Evolutionary conservation across 2,113 vertebrate genomes (phyloP).

Genomic region (Pleuronectes platessa): DNA sequence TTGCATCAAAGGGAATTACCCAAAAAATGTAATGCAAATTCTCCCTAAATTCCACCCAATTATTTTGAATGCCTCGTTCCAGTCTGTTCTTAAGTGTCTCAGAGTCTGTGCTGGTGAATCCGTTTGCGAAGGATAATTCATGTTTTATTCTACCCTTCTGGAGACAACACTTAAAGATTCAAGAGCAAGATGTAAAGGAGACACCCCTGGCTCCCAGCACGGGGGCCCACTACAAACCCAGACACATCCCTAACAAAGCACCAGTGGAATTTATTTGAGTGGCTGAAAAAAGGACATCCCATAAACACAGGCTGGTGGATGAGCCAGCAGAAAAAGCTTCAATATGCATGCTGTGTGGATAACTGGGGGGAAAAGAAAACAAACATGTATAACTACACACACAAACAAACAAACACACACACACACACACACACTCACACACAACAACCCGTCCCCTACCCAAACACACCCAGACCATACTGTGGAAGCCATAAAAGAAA

Average conservation of each 20-base stretch:
- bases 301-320: slow-evolving; percentile 49
- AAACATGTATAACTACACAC: slow-evolving; percentile 29
- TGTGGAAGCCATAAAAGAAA: slow-evolving; percentile 48
- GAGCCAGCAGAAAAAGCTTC: slow-evolving; percentile 47
- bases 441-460: not conserved
- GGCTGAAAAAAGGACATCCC: slow-evolving; percentile 46
- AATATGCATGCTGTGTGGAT: slow-evolving; percentile 62
- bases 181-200: slow-evolving; percentile 50
- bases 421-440: not conserved
- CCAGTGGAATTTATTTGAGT: slow-evolving; percentile 42
- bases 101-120: slow-evolving; percentile 36
- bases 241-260: slow-evolving; percentile 43
- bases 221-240: slow-evolving; percentile 25
- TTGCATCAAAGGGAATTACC: slow-evolving; percentile 57
- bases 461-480: slow-evolving; percentile 26
- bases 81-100: slow-evolving; percentile 27
- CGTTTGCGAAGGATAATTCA: slow-evolving; percentile 52
- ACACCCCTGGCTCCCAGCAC: slow-evolving; percentile 27
- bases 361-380: slow-evolving; percentile 31
- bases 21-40: slow-evolving; percentile 58
- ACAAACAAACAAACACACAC: not conserved
- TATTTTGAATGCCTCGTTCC: slow-evolving; percentile 60
- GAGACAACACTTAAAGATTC: slow-evolving; percentile 61
- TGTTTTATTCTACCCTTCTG: slow-evolving; percentile 63
- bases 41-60: slow-evolving; percentile 55